Evolutionary conservation across 2,113 vertebrate species (phyloP).

Genomic region (Actinemys pallida): DNA sequence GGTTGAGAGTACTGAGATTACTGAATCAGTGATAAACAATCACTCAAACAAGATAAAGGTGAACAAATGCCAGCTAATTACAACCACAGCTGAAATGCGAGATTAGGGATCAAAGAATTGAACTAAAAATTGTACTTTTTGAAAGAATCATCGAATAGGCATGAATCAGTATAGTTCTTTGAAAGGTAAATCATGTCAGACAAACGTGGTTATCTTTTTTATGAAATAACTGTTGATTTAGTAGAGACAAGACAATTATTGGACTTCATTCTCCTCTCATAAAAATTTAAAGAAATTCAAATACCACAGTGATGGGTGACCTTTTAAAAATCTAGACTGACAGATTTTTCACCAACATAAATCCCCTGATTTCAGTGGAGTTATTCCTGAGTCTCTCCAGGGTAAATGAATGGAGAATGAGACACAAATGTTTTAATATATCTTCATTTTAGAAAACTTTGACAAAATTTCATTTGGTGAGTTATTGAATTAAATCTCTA

Average conservation of each 20-base stretch:
- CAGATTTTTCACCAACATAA: neutral
- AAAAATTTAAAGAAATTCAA: neutral
- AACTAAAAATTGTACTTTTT: conserved; percentile 49
- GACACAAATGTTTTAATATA: neutral
- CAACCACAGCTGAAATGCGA: conserved; percentile 30
- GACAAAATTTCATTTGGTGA: neutral
- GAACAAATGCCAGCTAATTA: conserved; percentile 26
- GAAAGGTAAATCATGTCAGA: conserved; percentile 50
- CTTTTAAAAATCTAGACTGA: neutral
- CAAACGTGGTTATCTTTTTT: conserved; percentile 19
- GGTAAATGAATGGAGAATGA: neutral
- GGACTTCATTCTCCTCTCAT: neutral
- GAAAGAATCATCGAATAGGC: conserved; percentile 64
- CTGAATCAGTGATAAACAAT: conserved; percentile 1
- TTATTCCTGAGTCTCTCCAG: neutral
- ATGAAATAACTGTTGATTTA: neutral
- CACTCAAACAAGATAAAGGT: neutral
- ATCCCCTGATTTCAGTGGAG: neutral
- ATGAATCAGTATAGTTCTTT: conserved; percentile 52
- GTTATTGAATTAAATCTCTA: neutral
- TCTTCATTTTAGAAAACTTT: neutral
- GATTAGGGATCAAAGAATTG: conserved; percentile 53
- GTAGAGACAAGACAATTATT: conserved; percentile 17
- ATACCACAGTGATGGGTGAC: neutral
- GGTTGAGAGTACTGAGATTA: conserved; percentile 6